A percentile compares a stretch with the other conserved stretches of the same genome.
phyloP scores from a whole-genome alignment of 2,797 vertebrate species.

The Tenualosa ilisha region DNA sequence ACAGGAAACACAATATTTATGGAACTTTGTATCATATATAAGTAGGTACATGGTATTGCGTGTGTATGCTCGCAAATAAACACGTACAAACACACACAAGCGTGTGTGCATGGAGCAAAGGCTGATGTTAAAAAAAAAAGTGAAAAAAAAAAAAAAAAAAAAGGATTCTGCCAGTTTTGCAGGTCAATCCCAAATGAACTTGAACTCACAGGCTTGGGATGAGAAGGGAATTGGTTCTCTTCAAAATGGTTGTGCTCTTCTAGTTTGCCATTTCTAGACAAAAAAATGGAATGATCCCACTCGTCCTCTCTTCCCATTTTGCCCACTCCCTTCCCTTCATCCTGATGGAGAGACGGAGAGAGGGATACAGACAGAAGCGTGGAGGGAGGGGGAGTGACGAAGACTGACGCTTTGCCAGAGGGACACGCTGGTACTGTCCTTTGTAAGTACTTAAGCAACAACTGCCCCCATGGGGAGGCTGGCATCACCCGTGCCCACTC shows the following conservation, averaged over 20 bases:
- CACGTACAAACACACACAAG: conserved; percentile 56
- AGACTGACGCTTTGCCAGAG: conserved; percentile 44
- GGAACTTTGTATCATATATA: conserved; percentile 68
- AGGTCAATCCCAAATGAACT: conserved; percentile 28
- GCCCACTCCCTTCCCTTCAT: conserved; percentile 32
- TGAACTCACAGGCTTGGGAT: conserved; percentile 52
- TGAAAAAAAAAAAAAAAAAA: conserved; percentile 57
- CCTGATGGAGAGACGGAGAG: background rate
- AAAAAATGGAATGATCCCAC: conserved; percentile 67
- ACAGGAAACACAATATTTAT: conserved; percentile 60
- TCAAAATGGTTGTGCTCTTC: conserved; percentile 69
- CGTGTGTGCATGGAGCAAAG: conserved; percentile 54
- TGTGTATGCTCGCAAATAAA: conserved; percentile 12
- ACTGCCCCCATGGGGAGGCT: background rate
- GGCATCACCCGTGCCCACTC: background rate
- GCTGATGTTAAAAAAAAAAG: conserved; percentile 56
- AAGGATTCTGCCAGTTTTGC: conserved; percentile 45
- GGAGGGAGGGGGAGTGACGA: conserved; percentile 11
- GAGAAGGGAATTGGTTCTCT: conserved; percentile 70
- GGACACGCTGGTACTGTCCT: conserved; percentile 42
- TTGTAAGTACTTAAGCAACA: conserved; percentile 67
- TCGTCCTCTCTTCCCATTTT: conserved; percentile 56
- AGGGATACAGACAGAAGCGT: background rate
- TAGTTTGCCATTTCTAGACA: conserved; percentile 78
- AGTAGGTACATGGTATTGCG: conserved; percentile 64